Base-by-base conservation (phyloP, 2,797 vertebrate genomes). In the Platalea minor region DNA sequence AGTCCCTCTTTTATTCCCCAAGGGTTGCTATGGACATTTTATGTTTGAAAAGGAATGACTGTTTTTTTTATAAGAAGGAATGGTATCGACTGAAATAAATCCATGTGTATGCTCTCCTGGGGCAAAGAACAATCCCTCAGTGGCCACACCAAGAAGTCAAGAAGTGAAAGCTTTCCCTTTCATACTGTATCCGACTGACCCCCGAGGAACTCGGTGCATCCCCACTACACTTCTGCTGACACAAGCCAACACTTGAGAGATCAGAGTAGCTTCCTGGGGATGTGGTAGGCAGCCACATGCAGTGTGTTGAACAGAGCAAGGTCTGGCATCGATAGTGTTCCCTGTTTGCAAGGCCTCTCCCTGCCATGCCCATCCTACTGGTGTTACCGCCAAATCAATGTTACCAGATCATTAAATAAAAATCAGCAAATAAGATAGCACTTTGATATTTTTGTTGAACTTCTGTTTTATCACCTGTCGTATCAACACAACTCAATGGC, bases 311-410 rank as follows among this genome's bases (percentile, higher is more conserved):
- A 37, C 7, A 46, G 14, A 74, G 8, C 23, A 88, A 70, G 17
- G 11, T 61, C 14, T 45, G 35, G 20, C 7, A 4, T 46, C 1
- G 2, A 28, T 13, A 14, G 0, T 1, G 0, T 51, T 75, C 8
- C 24, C 17, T 37, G 5, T 35, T 74, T 77, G 7, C 23, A 46
- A 1, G 3, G 20, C 13, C 13, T 56, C 17, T 85, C 17, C 31
- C 31, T 77, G 31, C 17, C 15, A 14, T 13, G 10, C 17, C 19
- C 5, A 13, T 69, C 28, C 19, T 54, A 29, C 25, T 33, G 19
- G 25, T 53, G 45, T 53, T 68, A 57, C 10, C 2, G 1, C 4
- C 24, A 69, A 25, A 59, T 5, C 31, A 65, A 17, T 8, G 3
- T 60, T 73, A 51, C 17, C 9, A 65, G 31, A 59, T 56, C 29